phyloP scores from a whole-genome alignment of 1,140 invertebrate species.

The Drosophila tsacasi region DNA sequence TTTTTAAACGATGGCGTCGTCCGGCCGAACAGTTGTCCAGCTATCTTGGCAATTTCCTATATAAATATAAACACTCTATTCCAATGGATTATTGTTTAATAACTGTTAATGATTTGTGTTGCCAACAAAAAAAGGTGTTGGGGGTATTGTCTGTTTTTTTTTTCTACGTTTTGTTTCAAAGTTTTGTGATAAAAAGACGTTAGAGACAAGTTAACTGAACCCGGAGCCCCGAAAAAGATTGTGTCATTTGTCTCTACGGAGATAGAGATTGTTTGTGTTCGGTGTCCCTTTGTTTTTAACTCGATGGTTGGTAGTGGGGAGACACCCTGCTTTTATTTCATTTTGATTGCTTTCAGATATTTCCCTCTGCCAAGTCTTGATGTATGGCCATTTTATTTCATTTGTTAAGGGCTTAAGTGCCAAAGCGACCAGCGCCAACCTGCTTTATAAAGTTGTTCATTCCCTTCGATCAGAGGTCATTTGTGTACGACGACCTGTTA shows the following conservation, averaged over 20 bases:
- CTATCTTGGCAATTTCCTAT: conserved; percentile 53
- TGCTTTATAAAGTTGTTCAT: conserved; percentile 62
- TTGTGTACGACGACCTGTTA: conserved; percentile 51
- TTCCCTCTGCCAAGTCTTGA: conserved; percentile 48
- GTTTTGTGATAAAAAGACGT: conserved; percentile 18
- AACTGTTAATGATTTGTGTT: conserved; percentile 65
- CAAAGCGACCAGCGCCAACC: conserved; percentile 25
- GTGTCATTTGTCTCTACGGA: conserved; percentile 63
- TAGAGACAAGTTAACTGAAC: conserved; percentile 20
- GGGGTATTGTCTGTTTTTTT: conserved; percentile 26
- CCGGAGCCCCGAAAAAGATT: conserved; percentile 39
- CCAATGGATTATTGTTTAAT: conserved; percentile 69
- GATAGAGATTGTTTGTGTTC: conserved; percentile 12
- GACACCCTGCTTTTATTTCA: conserved; percentile 46
- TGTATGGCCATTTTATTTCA: conserved; percentile 59
- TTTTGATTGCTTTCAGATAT: conserved; percentile 57
- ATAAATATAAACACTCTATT: conserved; percentile 45
- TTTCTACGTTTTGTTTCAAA: conserved; percentile 22
- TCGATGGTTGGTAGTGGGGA: background rate
- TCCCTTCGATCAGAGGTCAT: conserved; percentile 56
- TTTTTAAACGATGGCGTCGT: conserved; percentile 71
- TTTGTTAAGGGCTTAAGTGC: conserved; percentile 72
- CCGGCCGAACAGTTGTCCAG: conserved; percentile 24
- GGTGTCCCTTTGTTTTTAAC: conserved; percentile 43
- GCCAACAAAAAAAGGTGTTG: conserved; percentile 22